Percentiles rank a stretch among this genome's conserved stretches.
phyloP scores from a whole-genome alignment of 2,113 vertebrate genomes.

The Rhabdornis inornatus region DNA sequence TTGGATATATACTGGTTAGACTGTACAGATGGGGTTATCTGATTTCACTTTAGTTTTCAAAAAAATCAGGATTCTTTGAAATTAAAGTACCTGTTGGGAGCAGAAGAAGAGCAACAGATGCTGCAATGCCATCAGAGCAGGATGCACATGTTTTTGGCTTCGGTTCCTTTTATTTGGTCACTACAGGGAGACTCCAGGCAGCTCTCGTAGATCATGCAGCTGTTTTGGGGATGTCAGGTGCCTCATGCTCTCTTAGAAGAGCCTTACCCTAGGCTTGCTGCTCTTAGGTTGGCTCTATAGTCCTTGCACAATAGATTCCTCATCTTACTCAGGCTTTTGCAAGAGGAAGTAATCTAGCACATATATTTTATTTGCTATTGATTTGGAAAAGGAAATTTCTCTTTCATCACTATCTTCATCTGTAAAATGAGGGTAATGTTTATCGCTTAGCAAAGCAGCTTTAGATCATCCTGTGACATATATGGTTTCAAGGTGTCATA shows the following conservation, averaged over 20 bases:
- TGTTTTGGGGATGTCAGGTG: neutral
- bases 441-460: constrained; percentile 23
- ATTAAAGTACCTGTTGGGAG: neutral
- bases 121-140: neutral
- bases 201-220: accelerated
- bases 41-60: neutral
- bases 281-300: neutral
- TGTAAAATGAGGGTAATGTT: constrained; percentile 33
- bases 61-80: neutral
- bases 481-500: constrained; percentile 14
- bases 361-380: neutral
- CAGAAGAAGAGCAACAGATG: neutral
- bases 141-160: neutral
- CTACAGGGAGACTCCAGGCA: neutral
- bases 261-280: neutral
- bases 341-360: neutral
- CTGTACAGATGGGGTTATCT: neutral
- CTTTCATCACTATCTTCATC: neutral
- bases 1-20: neutral
- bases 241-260: neutral
- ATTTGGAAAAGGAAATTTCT: constrained; percentile 1
- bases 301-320: neutral
- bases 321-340: neutral
- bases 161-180: neutral
- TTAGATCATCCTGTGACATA: constrained; percentile 34